Evolutionary conservation across 53 echinoderm and acorn worm species (phyloP).

Genomic region (Apostichopus leukothele): DNA sequence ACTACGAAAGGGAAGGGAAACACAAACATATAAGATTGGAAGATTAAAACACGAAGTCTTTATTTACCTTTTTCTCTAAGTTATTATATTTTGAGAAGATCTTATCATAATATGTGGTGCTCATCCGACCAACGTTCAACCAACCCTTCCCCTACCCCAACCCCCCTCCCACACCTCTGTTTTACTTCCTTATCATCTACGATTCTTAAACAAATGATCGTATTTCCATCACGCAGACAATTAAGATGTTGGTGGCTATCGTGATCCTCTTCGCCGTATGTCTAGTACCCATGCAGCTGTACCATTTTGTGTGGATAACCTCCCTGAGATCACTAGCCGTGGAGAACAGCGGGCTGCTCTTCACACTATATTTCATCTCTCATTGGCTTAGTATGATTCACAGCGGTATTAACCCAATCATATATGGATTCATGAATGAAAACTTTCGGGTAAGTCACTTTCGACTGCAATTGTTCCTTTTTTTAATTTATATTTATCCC

Average conservation of each 20-base stretch:
- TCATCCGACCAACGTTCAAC: no score
- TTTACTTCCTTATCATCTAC: background rate
- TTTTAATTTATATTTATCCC: no score
- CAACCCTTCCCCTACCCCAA: no score
- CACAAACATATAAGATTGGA: no score
- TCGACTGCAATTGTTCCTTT: no score
- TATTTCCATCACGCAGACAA: constrained; percentile 48
- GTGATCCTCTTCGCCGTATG: constrained; percentile 83
- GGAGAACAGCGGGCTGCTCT: constrained; percentile 12
- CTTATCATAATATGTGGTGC: no score
- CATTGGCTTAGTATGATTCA: constrained; percentile 89
- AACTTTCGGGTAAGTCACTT: constrained; percentile 72
- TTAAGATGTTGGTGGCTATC: constrained; percentile 89
- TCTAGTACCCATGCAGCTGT: constrained; percentile 78
- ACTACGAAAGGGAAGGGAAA: background rate
- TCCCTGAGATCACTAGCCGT: constrained; percentile 21
- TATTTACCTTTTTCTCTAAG: no score
- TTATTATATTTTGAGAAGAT: no score
- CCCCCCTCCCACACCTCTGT: no score
- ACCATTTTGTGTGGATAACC: constrained; percentile 58
- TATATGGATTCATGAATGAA: constrained; percentile 93
- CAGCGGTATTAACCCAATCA: constrained; percentile 87
- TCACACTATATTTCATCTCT: constrained; percentile 67
- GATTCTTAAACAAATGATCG: no score
- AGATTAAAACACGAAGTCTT: no score